A percentile compares a stretch with the other conserved stretches of the same genome.
Conservation (phyloP, 2,113 vertebrate genomes). For the Polypterus bichir region DNA sequence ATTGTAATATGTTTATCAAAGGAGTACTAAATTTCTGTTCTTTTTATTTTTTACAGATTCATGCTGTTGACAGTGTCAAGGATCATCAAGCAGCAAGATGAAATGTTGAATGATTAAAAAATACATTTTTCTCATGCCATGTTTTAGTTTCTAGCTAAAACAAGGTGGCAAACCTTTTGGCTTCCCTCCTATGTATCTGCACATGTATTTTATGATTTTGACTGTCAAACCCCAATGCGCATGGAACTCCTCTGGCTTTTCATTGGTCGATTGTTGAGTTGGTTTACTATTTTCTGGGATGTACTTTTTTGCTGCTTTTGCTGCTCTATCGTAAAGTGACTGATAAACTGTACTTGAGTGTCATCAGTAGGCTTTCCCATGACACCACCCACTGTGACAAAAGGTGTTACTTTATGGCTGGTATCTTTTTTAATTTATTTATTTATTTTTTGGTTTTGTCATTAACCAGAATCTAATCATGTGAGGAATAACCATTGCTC, state of each 20-base stretch:
- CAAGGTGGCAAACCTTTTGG: constrained; percentile 53
- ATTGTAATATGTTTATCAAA: too few relatives aligned
- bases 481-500: too few relatives aligned
- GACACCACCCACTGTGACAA: constrained; percentile 1
- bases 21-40: constrained; percentile 32
- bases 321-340: constrained; percentile 1
- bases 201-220: constrained; percentile 28
- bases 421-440: constrained; percentile 30
- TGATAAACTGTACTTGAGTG: not conserved
- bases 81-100: constrained; percentile 5
- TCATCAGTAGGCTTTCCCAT: constrained; percentile 5
- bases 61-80: constrained; percentile 38
- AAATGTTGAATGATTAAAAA: constrained; percentile 25
- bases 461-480: too few relatives aligned
- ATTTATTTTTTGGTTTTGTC: constrained; percentile 7
- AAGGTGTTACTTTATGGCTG: constrained; percentile 3
- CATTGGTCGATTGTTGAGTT: constrained; percentile 57
- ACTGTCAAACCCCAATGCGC: constrained; percentile 29
- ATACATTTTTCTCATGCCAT: constrained; percentile 39
- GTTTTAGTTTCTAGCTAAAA: constrained; percentile 48
- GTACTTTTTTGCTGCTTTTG: constrained; percentile 45
- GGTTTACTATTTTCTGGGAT: constrained; percentile 58
- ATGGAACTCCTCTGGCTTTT: constrained; percentile 61
- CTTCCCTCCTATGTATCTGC: constrained; percentile 52
- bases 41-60: constrained; percentile 48